A percentile compares a stretch with the other conserved stretches of the same genome.
Evolutionary conservation across 2,888 invertebrate species (phyloP).

Genomic region (Drosophila neotestacea): DNA sequence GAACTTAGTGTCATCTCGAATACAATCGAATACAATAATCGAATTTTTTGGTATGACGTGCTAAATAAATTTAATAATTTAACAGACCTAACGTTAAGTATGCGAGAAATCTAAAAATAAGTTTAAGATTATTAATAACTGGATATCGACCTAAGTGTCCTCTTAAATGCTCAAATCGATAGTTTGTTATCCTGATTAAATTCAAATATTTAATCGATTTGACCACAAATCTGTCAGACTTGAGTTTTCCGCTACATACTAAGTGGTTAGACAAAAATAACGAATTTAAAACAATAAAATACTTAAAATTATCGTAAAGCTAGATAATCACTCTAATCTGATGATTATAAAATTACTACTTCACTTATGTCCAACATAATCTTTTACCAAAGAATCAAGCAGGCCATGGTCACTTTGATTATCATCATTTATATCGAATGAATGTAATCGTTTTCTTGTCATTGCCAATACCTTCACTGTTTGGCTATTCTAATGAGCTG

Average conservation of each 20-base stretch:
- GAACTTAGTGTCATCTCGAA: no score
- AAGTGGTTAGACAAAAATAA: background rate
- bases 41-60: no score
- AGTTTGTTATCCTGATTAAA: background rate
- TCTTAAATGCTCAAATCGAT: background rate
- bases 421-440: conserved; percentile 31
- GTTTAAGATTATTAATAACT: background rate
- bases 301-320: background rate
- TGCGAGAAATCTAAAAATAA: background rate
- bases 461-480: conserved; percentile 7
- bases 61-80: no score
- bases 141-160: no score
- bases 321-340: background rate
- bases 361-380: background rate
- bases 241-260: no score
- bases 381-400: background rate
- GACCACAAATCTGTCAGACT: no score
- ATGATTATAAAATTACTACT: background rate
- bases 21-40: no score
- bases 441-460: conserved; percentile 30
- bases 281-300: background rate
- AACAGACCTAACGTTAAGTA: no score
- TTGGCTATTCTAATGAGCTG: conserved; percentile 40
- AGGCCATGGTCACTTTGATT: conserved; percentile 19
- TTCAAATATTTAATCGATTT: background rate